Percentiles rank a stretch among this genome's conserved stretches.
These are phyloP conservation scores for Proales similis DNA, from an alignment of 1,140 invertebrate species.

Conservation along the genomic window DNA sequence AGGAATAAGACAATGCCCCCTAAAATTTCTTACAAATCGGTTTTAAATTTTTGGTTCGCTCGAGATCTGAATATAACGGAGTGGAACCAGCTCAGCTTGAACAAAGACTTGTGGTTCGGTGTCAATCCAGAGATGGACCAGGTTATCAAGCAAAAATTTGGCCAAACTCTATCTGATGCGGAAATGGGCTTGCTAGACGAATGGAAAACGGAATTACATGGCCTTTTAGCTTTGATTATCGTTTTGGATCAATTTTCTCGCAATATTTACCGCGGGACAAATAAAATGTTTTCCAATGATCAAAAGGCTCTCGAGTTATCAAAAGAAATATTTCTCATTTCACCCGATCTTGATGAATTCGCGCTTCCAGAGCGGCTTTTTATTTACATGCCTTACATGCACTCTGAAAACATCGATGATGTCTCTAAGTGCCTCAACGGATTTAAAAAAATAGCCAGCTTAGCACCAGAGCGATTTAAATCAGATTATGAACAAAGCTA, in stretches of 20 bases:
- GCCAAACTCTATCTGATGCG: background rate
- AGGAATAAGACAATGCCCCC: too few species aligned
- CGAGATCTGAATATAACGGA: too few species aligned
- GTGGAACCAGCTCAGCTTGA: too few species aligned
- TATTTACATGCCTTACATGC: background rate
- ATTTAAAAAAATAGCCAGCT: background rate
- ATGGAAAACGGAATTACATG: background rate
- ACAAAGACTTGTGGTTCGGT: background rate
- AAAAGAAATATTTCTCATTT: background rate
- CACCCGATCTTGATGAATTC: background rate
- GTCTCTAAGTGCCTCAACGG: slow-evolving; percentile 1
- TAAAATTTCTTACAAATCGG: too few species aligned
- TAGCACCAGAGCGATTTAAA: background rate
- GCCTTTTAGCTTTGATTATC: slow-evolving; percentile 14
- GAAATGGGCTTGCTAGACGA: background rate
- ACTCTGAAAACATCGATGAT: background rate
- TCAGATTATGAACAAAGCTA: background rate
- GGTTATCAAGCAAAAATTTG: slow-evolving; percentile 1
- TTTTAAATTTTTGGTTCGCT: too few species aligned
- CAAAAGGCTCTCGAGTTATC: background rate
- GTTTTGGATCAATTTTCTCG: slow-evolving; percentile 13
- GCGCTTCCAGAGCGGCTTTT: slow-evolving; percentile 5
- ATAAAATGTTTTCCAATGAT: background rate
- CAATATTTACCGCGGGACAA: background rate
- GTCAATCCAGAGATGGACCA: slow-evolving; percentile 1